Evolutionary conservation across 2,113 vertebrate genomes (phyloP).

Genomic region (Strix uralensis): DNA sequence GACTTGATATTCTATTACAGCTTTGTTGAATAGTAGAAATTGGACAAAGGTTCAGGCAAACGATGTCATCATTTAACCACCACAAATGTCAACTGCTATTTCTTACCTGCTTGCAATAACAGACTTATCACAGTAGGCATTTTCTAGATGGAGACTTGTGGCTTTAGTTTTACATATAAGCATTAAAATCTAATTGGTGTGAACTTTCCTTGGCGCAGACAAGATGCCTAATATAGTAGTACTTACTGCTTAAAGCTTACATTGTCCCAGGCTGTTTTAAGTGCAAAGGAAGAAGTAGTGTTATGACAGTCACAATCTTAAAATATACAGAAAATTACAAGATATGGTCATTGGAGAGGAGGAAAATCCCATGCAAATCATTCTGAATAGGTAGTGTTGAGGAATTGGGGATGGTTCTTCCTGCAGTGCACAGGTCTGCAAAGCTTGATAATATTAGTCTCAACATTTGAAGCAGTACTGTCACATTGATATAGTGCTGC

Average conservation of each 20-base stretch:
- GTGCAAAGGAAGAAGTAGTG: neutral
- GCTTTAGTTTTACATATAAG: neutral
- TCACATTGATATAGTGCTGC: neutral
- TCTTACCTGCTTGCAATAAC: neutral
- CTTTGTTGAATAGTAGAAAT: neutral
- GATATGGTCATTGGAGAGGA: neutral
- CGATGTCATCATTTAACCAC: neutral
- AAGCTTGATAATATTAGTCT: neutral
- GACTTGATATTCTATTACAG: neutral
- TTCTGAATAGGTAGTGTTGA: neutral
- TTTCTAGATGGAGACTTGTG: neutral
- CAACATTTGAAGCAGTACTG: neutral
- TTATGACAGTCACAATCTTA: neutral
- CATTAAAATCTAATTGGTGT: conserved; percentile 8
- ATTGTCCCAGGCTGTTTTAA: neutral
- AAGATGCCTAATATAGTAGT: neutral
- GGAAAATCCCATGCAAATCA: neutral
- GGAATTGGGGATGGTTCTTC: neutral
- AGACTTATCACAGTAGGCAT: neutral
- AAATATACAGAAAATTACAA: neutral
- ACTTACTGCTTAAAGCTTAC: neutral
- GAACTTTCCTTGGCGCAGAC: neutral
- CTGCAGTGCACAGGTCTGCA: neutral
- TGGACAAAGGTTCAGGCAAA: neutral
- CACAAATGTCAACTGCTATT: neutral